phyloP scores from a whole-genome alignment of 2,888 invertebrate genomes.

The Acleris holmiana region DNA sequence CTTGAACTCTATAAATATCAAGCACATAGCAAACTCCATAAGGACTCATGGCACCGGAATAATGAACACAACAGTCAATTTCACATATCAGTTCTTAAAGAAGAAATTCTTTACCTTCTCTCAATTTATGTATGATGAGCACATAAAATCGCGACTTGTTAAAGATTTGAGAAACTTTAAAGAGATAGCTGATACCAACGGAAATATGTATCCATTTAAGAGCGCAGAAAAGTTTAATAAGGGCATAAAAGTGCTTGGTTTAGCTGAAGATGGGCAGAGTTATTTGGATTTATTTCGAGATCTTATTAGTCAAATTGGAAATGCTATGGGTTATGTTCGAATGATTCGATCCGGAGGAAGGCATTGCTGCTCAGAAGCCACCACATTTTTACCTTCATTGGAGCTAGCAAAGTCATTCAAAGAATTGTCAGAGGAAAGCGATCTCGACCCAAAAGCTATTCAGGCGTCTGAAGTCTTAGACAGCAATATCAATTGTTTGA shows the following conservation, averaged over 20 bases:
- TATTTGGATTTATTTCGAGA: slow-evolving; percentile 97
- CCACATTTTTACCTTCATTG: slow-evolving; percentile 94
- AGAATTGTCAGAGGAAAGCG: slow-evolving; percentile 85
- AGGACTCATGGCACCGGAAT: slow-evolving; percentile 98
- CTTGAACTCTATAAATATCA: slow-evolving; percentile 96
- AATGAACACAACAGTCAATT: slow-evolving; percentile 97
- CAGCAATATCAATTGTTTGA: slow-evolving; percentile 90
- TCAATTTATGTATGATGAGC: slow-evolving; percentile 98
- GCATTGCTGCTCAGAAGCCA: slow-evolving; percentile 95
- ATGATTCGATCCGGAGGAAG: slow-evolving; percentile 97
- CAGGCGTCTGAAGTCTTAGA: slow-evolving; percentile 90
- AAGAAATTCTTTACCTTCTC: slow-evolving; percentile 97
- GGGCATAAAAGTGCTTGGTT: slow-evolving; percentile 93
- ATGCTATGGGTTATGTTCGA: slow-evolving; percentile 97
- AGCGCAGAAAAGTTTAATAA: slow-evolving; percentile 97
- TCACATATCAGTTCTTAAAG: slow-evolving; percentile 96
- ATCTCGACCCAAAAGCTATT: slow-evolving; percentile 84
- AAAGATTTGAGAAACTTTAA: slow-evolving; percentile 94
- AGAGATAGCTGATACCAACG: slow-evolving; percentile 87
- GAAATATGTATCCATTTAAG: slow-evolving; percentile 92
- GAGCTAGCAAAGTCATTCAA: slow-evolving; percentile 85
- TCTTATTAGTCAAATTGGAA: slow-evolving; percentile 97
- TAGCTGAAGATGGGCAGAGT: slow-evolving; percentile 91
- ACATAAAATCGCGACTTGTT: slow-evolving; percentile 96
- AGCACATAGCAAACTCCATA: slow-evolving; percentile 98